A percentile compares a stretch with the other conserved stretches of the same genome.
phyloP scores from a whole-genome alignment of 2,113 vertebrate genomes.

The Psammodynastes pulverulentus region DNA sequence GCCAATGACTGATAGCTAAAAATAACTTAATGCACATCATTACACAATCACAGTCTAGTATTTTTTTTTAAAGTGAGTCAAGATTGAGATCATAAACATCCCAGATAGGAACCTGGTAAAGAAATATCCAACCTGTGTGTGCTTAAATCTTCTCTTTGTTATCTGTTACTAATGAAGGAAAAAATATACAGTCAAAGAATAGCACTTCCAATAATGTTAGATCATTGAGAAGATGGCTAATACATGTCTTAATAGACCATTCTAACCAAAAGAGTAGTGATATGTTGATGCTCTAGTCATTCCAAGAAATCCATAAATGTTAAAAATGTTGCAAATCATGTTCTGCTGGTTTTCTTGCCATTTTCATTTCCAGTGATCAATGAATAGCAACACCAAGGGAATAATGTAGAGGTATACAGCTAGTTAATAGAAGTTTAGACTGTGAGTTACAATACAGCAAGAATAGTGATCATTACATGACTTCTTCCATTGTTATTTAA shows the following conservation, averaged over 20 bases:
- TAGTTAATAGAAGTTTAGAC: constrained; percentile 52
- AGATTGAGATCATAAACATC: constrained; percentile 17
- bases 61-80: neutral
- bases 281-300: constrained; percentile 49
- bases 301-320: constrained; percentile 57
- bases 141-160: constrained; percentile 2
- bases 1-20: neutral
- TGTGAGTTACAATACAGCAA: constrained; percentile 30
- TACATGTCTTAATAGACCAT: constrained; percentile 46
- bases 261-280: constrained; percentile 21
- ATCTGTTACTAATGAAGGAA: neutral
- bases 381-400: constrained; percentile 35
- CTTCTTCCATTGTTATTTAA: constrained; percentile 49
- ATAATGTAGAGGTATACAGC: constrained; percentile 51
- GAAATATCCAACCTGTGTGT: neutral
- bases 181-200: constrained; percentile 28
- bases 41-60: neutral
- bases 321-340: constrained; percentile 51
- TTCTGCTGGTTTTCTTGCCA: constrained; percentile 39
- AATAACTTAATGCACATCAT: neutral
- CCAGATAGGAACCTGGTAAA: neutral
- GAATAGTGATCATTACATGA: constrained; percentile 7
- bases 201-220: constrained; percentile 21
- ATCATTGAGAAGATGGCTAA: constrained; percentile 28
- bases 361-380: constrained; percentile 60